Evolutionary conservation across 2,797 vertebrate genomes (phyloP).

Genomic region (Poeciliopsis turneri): DNA sequence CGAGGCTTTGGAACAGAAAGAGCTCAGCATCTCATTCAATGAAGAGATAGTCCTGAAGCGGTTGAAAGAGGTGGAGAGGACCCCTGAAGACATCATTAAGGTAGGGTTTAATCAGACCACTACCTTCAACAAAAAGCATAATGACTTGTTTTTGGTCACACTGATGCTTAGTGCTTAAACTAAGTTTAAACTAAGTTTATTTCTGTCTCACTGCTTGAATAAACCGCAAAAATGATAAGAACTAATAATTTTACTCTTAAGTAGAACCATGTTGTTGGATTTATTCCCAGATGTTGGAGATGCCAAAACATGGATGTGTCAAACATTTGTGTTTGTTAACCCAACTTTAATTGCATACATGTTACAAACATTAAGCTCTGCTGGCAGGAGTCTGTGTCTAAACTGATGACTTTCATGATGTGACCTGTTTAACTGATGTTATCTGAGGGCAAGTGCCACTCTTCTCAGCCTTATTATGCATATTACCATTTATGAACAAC

Average conservation of each 20-base stretch:
- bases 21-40: constrained; percentile 88
- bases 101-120: constrained; percentile 63
- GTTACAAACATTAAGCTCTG: neutral
- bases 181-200: too few species aligned
- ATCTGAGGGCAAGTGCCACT: neutral
- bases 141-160: neutral
- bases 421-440: neutral
- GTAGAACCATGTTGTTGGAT: neutral
- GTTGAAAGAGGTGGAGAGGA: constrained; percentile 91
- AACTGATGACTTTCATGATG: neutral
- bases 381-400: neutral
- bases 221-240: neutral
- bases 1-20: constrained; percentile 86
- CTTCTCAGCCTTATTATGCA: neutral
- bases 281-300: neutral
- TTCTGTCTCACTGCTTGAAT: neutral
- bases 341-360: neutral
- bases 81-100: constrained; percentile 93
- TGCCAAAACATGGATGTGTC: neutral
- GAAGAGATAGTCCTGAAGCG: constrained; percentile 89
- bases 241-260: neutral
- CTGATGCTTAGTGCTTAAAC: neutral
- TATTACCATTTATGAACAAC: neutral
- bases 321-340: neutral
- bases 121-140: neutral